phyloP scores from a whole-genome alignment of 1,140 invertebrate genomes.

The Tachypleus tridentatus region DNA sequence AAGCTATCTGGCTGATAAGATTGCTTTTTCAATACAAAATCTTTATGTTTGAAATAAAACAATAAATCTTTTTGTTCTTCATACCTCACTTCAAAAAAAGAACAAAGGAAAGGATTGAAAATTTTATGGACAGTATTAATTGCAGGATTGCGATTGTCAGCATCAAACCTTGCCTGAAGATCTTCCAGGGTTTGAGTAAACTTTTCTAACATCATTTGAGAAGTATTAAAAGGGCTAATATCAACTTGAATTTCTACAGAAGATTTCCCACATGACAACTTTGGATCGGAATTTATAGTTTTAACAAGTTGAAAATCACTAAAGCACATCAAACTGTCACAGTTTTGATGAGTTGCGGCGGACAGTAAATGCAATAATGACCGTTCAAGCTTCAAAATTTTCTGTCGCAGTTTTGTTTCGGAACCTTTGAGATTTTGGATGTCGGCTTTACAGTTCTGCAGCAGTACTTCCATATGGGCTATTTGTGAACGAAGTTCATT shows the following conservation, averaged over 20 bases:
- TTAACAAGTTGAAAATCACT: background rate
- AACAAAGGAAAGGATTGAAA: background rate
- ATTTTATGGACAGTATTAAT: background rate
- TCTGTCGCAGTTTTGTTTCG: slow-evolving; percentile 41
- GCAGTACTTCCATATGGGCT: slow-evolving; percentile 21
- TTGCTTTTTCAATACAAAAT: slow-evolving; percentile 14
- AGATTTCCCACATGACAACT: too few species aligned
- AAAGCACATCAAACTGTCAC: background rate
- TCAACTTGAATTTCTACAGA: background rate
- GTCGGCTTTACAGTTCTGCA: slow-evolving; percentile 42
- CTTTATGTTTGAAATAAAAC: slow-evolving; percentile 15
- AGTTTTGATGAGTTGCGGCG: background rate
- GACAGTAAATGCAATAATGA: background rate
- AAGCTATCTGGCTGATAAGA: slow-evolving; percentile 15
- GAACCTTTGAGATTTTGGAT: slow-evolving; percentile 43
- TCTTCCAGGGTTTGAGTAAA: background rate
- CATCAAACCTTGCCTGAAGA: slow-evolving; percentile 8
- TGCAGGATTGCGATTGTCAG: background rate
- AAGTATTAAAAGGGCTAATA: background rate
- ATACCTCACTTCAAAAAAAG: background rate
- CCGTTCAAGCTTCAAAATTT: background rate
- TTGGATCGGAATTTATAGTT: too few species aligned
- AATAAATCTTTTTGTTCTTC: slow-evolving; percentile 14
- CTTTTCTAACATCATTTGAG: background rate
- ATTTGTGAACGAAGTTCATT: slow-evolving; percentile 40